These are phyloP conservation scores for Choristoneura fumiferana DNA, from an alignment of 1,140 invertebrate genomes.

Conservation along the genomic window DNA sequence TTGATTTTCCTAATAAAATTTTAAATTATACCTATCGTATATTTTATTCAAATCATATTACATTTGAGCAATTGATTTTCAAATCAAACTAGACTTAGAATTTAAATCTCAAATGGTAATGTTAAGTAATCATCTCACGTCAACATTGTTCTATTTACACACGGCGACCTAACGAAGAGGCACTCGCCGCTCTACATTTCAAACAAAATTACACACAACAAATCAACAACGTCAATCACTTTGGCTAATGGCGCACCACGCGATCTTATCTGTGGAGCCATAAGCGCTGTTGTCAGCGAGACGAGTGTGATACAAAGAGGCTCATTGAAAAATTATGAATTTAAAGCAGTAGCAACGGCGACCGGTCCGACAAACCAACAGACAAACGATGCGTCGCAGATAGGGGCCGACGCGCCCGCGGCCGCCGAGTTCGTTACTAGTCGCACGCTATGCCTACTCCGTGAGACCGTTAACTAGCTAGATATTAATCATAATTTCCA, in stretches of 20 bases:
- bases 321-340: constrained; percentile 65
- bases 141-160: constrained; percentile 43
- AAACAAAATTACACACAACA: constrained; percentile 76
- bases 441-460: not conserved
- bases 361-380: constrained; percentile 34
- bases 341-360: constrained; percentile 51
- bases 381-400: constrained; percentile 31
- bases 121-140: constrained; percentile 14
- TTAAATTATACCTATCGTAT: not conserved
- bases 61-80: constrained; percentile 10
- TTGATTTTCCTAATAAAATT: constrained; percentile 4
- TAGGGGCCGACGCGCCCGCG: constrained; percentile 47
- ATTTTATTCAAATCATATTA: not conserved
- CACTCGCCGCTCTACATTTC: constrained; percentile 54
- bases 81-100: not conserved
- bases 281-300: constrained; percentile 67
- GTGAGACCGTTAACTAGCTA: constrained; percentile 52
- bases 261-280: constrained; percentile 62
- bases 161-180: constrained; percentile 38
- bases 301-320: constrained; percentile 35
- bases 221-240: constrained; percentile 73
- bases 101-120: not conserved
- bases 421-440: constrained; percentile 6
- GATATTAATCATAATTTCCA: constrained; percentile 75
- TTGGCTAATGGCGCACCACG: constrained; percentile 67